phyloP scores from a whole-genome alignment of 2,113 vertebrate genomes.

The Capreolus pygargus region DNA sequence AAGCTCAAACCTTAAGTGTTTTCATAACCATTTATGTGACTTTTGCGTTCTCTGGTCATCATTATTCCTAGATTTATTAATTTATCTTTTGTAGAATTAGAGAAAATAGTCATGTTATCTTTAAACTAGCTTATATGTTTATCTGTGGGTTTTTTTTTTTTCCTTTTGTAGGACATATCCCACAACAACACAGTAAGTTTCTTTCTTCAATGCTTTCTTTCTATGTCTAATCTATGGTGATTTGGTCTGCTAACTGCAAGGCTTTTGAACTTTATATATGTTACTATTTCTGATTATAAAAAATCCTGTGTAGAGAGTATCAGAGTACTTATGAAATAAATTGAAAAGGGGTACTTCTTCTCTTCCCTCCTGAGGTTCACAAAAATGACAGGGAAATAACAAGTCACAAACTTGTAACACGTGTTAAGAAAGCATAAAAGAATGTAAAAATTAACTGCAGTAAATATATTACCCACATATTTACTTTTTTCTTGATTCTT shows the following conservation, averaged over 20 bases:
- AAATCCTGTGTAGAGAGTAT: not conserved
- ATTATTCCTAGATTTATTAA: not conserved
- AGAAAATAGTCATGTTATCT: not conserved
- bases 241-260: not conserved
- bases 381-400: not conserved
- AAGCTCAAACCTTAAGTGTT: not conserved
- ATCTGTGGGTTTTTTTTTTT: not conserved
- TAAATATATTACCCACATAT: not conserved
- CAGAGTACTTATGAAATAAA: not conserved
- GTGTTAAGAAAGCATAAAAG: not conserved
- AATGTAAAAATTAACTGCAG: not conserved
- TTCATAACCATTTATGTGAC: not conserved
- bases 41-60: not conserved
- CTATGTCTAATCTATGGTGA: not conserved
- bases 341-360: not conserved
- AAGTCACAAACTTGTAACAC: not conserved
- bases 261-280: not conserved
- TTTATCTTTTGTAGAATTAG: not conserved
- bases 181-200: not conserved
- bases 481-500: not conserved
- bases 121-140: not conserved
- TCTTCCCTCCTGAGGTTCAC: not conserved
- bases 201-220: not conserved
- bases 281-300: not conserved
- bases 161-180: not conserved